phyloP scores from a whole-genome alignment of 2,797 vertebrate genomes.

The Hirundo rustica region DNA sequence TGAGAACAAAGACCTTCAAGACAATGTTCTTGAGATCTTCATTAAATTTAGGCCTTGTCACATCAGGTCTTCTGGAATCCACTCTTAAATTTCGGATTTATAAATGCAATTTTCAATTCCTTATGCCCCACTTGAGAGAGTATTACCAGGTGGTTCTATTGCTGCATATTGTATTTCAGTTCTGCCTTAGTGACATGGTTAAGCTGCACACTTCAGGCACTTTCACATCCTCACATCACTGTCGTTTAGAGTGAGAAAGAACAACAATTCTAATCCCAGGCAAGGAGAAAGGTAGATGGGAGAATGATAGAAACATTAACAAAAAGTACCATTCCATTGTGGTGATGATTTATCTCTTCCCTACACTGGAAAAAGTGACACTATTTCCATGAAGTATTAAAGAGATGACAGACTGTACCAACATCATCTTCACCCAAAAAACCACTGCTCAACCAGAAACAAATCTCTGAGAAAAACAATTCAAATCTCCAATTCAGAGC shows the following conservation, averaged over 20 bases:
- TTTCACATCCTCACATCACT: neutral
- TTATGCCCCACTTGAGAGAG: neutral
- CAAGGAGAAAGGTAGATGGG: neutral
- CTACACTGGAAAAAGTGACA: neutral
- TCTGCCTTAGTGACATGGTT: neutral
- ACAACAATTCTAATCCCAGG: neutral
- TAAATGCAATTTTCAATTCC: neutral
- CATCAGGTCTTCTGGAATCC: neutral
- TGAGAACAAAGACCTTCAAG: neutral
- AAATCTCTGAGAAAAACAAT: neutral
- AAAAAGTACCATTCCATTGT: neutral
- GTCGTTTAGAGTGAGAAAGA: neutral
- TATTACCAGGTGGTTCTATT: neutral
- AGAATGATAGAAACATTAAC: neutral
- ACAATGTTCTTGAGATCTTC: neutral
- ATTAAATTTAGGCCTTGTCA: neutral
- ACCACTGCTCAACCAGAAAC: neutral
- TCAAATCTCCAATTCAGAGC: neutral
- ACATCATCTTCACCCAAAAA: neutral
- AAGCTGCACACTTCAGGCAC: neutral
- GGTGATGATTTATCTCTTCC: neutral
- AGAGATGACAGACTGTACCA: neutral
- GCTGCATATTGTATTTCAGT: neutral
- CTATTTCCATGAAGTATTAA: neutral
- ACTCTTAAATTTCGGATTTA: neutral